Percentiles rank a stretch among this genome's conserved stretches.
Conservation (phyloP, 2,113 vertebrate genomes). For the Neotragus pygmaeus region DNA sequence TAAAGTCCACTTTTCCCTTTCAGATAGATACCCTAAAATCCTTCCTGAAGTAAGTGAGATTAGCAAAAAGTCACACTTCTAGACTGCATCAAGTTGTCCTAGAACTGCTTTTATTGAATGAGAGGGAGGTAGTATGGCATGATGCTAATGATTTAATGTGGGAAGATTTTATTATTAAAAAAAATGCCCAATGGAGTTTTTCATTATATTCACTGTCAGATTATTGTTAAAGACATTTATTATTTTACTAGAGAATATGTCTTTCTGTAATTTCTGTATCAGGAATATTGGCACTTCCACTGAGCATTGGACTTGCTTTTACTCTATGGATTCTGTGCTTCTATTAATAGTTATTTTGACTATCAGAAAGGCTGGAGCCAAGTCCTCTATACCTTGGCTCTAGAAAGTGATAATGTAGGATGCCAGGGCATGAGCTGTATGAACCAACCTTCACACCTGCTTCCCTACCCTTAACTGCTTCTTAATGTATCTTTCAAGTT, state of each 20-base stretch:
- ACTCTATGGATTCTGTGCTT: not conserved
- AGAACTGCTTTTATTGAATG: not conserved
- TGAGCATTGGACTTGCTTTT: not conserved
- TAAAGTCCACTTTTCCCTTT: not conserved
- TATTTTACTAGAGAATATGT: not conserved
- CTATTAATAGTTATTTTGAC: not conserved
- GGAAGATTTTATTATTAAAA: not conserved
- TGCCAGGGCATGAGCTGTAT: not conserved
- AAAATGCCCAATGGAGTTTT: not conserved
- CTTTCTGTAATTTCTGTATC: not conserved
- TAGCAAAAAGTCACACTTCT: not conserved
- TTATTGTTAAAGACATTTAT: not conserved
- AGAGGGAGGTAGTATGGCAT: no score
- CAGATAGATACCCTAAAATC: not conserved
- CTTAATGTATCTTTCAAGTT: not conserved
- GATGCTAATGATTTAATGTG: not conserved
- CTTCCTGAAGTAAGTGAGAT: not conserved
- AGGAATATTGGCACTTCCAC: not conserved
- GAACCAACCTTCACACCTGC: not conserved
- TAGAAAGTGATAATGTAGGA: not conserved
- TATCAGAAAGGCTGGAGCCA: not conserved
- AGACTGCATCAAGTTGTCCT: not conserved
- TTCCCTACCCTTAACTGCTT: not conserved
- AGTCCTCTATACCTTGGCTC: not conserved
- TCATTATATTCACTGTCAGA: not conserved